phyloP scores from a whole-genome alignment of 2,888 invertebrate species.

The Lasioglossum villosulum region DNA sequence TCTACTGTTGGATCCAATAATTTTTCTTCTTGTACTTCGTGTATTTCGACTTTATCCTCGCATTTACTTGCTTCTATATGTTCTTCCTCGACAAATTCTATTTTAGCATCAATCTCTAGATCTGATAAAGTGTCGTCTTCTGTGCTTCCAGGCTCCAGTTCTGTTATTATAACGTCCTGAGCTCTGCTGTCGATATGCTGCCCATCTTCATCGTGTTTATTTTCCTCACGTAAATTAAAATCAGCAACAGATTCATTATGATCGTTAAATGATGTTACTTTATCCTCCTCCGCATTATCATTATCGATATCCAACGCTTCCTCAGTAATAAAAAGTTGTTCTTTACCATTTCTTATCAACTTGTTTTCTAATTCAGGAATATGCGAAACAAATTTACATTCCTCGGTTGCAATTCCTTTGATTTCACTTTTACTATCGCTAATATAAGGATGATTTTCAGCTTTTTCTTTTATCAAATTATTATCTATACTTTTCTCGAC shows the following conservation, averaged over 20 bases:
- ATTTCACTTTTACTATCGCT: slow-evolving; percentile 42
- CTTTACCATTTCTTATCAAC: not conserved
- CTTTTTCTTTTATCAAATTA: slow-evolving; percentile 37
- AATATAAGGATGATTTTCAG: slow-evolving; percentile 22
- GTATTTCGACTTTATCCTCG: not conserved
- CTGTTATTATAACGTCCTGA: slow-evolving; percentile 62
- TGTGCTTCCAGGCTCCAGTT: slow-evolving; percentile 54
- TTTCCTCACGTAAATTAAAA: slow-evolving; percentile 30
- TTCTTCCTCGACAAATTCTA: slow-evolving; percentile 67
- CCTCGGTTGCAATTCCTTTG: slow-evolving; percentile 19
- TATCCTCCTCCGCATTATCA: slow-evolving; percentile 20
- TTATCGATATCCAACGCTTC: slow-evolving; percentile 18
- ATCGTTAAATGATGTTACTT: slow-evolving; percentile 4
- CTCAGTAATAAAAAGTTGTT: not conserved
- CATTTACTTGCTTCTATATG: slow-evolving; percentile 3
- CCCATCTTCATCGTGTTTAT: slow-evolving; percentile 47
- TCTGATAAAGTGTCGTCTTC: slow-evolving; percentile 65
- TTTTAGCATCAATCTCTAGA: slow-evolving; percentile 68
- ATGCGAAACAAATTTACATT: slow-evolving; percentile 21
- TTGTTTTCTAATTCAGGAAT: slow-evolving; percentile 21
- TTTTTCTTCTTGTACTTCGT: not conserved
- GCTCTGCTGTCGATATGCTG: slow-evolving; percentile 14
- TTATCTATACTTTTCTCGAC: slow-evolving; percentile 57
- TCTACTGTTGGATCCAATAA: slow-evolving; percentile 55
- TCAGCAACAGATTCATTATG: slow-evolving; percentile 26